Conservation (phyloP, 2,888 invertebrate genomes). For the Caenorhabditis doughertyi region DNA sequence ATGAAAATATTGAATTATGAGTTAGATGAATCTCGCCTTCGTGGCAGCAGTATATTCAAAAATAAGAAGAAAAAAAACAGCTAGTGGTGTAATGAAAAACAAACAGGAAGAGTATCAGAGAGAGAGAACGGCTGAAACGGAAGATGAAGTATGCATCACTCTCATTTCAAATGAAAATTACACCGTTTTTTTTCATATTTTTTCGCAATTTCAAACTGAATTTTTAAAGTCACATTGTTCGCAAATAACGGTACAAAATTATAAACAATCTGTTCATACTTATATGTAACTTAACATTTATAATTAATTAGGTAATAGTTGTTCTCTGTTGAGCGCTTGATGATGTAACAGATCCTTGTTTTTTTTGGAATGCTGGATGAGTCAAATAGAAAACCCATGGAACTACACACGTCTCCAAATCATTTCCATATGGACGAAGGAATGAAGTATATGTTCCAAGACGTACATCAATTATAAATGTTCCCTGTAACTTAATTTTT, state of each 20-base stretch:
- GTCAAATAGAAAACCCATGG: conserved; percentile 32
- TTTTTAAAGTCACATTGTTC: too few relatives aligned
- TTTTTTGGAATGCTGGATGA: conserved; percentile 15
- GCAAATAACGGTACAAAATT: too few relatives aligned
- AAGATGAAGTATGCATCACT: neutral
- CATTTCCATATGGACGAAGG: conserved; percentile 31
- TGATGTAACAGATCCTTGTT: conserved; percentile 3
- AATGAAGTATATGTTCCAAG: conserved; percentile 15
- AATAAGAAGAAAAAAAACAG: conserved; percentile 14
- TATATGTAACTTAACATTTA: too few relatives aligned
- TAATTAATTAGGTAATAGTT: neutral
- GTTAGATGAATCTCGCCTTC: conserved; percentile 16
- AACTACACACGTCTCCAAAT: conserved; percentile 18
- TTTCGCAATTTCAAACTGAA: too few relatives aligned
- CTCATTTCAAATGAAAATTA: conserved; percentile 10
- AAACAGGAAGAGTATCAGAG: conserved; percentile 13
- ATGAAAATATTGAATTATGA: conserved; percentile 3
- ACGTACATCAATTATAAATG: conserved; percentile 9
- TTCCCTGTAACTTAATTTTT: neutral
- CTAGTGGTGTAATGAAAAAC: conserved; percentile 19
- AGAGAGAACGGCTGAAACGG: neutral
- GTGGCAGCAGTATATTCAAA: conserved; percentile 8
- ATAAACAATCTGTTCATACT: too few relatives aligned
- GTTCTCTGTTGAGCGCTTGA: conserved; percentile 8
- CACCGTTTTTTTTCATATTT: too few relatives aligned